A percentile compares a stretch with the other conserved stretches of the same genome.
These are phyloP conservation scores for Pygocentrus nattereri DNA, from an alignment of 2,797 vertebrate species.

Conservation along the genomic window DNA sequence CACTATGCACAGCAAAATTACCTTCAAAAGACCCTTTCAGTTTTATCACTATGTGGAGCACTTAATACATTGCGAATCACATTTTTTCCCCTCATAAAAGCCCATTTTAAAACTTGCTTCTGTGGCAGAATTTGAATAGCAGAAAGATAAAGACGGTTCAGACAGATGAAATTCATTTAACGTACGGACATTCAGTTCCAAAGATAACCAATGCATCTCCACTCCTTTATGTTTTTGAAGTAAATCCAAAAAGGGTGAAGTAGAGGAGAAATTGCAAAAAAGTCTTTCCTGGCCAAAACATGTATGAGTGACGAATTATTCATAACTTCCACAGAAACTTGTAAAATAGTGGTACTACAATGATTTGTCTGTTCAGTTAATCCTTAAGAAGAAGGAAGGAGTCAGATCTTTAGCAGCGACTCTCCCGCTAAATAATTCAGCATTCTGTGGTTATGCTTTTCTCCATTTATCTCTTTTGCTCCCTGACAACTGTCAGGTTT, in stretches of 20 bases:
- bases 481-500: conserved; percentile 69
- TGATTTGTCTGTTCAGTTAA: conserved; percentile 77
- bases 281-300: conserved; percentile 61
- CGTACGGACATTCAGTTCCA: conserved; percentile 63
- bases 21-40: conserved; percentile 46
- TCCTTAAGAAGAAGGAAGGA: conserved; percentile 76
- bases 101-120: conserved; percentile 74
- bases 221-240: conserved; percentile 55
- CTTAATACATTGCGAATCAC: conserved; percentile 64
- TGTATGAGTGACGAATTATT: conserved; percentile 74
- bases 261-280: conserved; percentile 65
- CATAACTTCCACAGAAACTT: conserved; percentile 65
- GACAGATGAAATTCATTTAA: conserved; percentile 69
- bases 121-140: conserved; percentile 76
- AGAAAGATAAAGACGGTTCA: conserved; percentile 71
- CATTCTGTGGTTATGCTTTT: conserved; percentile 70
- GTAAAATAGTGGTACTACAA: conserved; percentile 73
- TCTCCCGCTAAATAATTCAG: conserved; percentile 79
- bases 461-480: conserved; percentile 67
- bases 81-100: conserved; percentile 60
- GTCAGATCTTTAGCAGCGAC: conserved; percentile 73
- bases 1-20: conserved; percentile 40
- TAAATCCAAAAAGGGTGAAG: conserved; percentile 59
- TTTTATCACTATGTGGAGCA: conserved; percentile 66
- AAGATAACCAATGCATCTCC: conserved; percentile 71